A percentile compares a stretch with the other conserved stretches of the same genome.
Evolutionary conservation across 2,113 vertebrate genomes (phyloP).

Genomic region (Chaetodon trifascialis): DNA sequence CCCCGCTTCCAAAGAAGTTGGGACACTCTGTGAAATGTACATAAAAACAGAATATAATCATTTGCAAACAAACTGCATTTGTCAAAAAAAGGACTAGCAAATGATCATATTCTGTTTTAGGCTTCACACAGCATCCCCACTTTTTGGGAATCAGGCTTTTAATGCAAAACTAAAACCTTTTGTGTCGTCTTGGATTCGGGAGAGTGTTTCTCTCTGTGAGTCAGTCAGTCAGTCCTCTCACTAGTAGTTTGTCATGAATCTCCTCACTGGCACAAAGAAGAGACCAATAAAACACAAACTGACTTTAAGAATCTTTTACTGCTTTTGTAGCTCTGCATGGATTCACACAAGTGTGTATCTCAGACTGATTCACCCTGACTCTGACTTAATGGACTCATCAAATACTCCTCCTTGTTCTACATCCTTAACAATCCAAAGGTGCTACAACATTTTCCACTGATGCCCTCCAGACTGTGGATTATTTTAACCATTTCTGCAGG

Average conservation of each 20-base stretch:
- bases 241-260: neutral
- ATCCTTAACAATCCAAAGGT: neutral
- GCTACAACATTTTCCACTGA: neutral
- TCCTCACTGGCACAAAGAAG: neutral
- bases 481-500: neutral
- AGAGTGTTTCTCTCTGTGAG: neutral
- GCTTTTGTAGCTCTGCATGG: neutral
- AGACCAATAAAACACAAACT: neutral
- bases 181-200: neutral
- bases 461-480: neutral
- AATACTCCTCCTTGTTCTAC: neutral
- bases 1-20: too few species aligned
- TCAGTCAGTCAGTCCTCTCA: neutral
- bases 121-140: too few species aligned
- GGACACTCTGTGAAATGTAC: too few species aligned
- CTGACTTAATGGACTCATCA: neutral
- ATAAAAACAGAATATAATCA: too few species aligned
- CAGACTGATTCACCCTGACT: neutral
- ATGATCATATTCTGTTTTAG: too few species aligned
- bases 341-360: neutral
- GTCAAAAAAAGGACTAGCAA: too few species aligned
- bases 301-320: neutral
- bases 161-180: neutral
- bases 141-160: too few species aligned
- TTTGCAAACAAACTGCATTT: too few species aligned